These are phyloP conservation scores for Schizopygopsis pylzovi DNA, from an alignment of 2,797 vertebrate species.

Conservation along the genomic window DNA sequence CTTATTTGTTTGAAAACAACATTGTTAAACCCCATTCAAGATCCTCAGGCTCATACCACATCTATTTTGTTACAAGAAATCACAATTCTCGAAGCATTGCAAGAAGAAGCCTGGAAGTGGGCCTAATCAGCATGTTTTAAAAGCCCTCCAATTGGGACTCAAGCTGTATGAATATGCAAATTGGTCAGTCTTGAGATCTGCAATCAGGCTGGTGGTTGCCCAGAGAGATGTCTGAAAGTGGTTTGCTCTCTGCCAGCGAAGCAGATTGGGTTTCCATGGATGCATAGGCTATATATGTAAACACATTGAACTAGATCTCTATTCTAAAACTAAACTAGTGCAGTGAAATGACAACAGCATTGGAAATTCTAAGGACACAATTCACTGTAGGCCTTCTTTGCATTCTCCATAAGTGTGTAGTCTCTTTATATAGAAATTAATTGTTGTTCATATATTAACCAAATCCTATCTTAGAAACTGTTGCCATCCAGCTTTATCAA, in stretches of 20 bases:
- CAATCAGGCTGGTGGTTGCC: slow-evolving; percentile 43
- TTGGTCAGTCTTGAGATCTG: slow-evolving; percentile 52
- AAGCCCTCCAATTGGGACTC: slow-evolving; percentile 52
- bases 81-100: slow-evolving; percentile 51
- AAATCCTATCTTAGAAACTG: neutral
- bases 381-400: neutral
- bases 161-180: slow-evolving; percentile 65
- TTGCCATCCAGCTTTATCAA: neutral
- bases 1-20: slow-evolving; percentile 47
- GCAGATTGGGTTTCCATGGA: slow-evolving; percentile 32
- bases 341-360: slow-evolving; percentile 12
- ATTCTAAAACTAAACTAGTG: slow-evolving; percentile 12
- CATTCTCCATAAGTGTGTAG: neutral
- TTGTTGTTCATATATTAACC: neutral
- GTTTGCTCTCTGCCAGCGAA: slow-evolving; percentile 44
- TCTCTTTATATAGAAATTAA: neutral
- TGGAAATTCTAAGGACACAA: neutral
- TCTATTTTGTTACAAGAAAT: slow-evolving; percentile 54
- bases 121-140: slow-evolving; percentile 65
- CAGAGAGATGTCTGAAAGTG: slow-evolving; percentile 47
- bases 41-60: slow-evolving; percentile 22
- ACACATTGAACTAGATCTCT: neutral
- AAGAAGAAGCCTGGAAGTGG: slow-evolving; percentile 57
- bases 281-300: slow-evolving; percentile 39
- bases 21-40: slow-evolving; percentile 52